Base-by-base conservation (phyloP, 23 tunicate species). In the Styela clava region DNA sequence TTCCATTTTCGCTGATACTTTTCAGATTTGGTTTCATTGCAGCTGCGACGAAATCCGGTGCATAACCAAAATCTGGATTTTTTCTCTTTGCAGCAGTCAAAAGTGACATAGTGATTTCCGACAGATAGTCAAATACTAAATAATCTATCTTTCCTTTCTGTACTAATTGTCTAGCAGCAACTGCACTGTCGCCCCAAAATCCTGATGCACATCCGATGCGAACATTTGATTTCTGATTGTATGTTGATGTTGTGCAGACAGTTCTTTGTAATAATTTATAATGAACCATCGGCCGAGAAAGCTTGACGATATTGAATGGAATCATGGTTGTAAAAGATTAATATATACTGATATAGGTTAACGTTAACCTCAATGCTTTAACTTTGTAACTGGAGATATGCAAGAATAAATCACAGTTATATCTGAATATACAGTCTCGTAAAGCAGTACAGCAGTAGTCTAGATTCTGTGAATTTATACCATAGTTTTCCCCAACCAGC, bases 51-150 rank as follows among this genome's bases (percentile, higher is more conserved):
- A 92, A 92, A 65, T 94, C 98, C 9, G 98, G 98, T 0, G 98
- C 98, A 83, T 88, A 94, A 1, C 98, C 98, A 82, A 90, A 68
- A 23, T 86, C 74, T 0, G 79, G 83, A 67, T 88, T 82, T 73
- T 88, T 94, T 31, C 73, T 79, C 67, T 84, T 84, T 0, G 98
- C 86, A 35, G 84, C 94, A 19, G 94, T 88, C 52, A 94, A 61
- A 35, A 94, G 83, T n/a, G 98, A 94, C 98, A 94, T 94, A 52
- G 98, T 94, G 23, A 94, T 94, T 77, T 94, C 98, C 27, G 98
- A 94, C 29, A 94, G 79, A 63, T 94, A 94, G 63, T 94, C 98
- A 24, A 88, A 94, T 18, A 94, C 98, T 52, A 94, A 81, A 62
- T 62, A 88, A 73, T 94, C 85, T n/a, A 94, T 85, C 37, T 88